A percentile compares a stretch with the other conserved stretches of the same genome.
Conservation (phyloP, 2,797 vertebrate genomes). For the Pseudotriccus pelzelni region DNA sequence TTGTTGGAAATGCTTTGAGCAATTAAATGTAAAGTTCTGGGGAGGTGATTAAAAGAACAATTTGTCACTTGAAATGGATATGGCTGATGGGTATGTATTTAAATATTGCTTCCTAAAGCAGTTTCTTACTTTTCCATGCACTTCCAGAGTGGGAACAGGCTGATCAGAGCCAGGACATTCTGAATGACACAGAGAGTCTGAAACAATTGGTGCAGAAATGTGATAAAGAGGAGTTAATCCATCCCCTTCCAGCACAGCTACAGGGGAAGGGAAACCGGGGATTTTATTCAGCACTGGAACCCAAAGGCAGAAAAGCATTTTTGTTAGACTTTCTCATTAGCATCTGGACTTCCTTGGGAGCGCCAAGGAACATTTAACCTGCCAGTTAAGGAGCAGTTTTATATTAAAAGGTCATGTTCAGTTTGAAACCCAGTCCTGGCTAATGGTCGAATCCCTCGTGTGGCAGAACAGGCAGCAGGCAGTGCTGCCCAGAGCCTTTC, state of each 20-base stretch:
- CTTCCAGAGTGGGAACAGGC: background rate
- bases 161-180: background rate
- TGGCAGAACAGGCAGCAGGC: background rate
- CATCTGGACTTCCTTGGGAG: background rate
- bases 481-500: background rate
- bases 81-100: slow-evolving; percentile 57
- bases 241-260: background rate
- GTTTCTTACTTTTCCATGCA: slow-evolving; percentile 14
- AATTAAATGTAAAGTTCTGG: slow-evolving; percentile 55
- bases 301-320: background rate
- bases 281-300: background rate
- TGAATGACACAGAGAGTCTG: background rate
- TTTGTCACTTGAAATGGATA: slow-evolving; percentile 66
- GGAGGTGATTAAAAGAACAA: slow-evolving; percentile 63
- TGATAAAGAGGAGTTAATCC: background rate
- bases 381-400: background rate
- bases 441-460: background rate
- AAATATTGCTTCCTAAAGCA: slow-evolving; percentile 50
- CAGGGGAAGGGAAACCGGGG: background rate
- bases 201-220: slow-evolving; percentile 39
- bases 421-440: background rate
- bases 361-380: background rate
- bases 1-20: slow-evolving; percentile 54
- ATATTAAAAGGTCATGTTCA: background rate
- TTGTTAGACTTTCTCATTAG: background rate